Base-by-base conservation (phyloP, 2,888 invertebrate species). In the Melinopterus prodromus region DNA sequence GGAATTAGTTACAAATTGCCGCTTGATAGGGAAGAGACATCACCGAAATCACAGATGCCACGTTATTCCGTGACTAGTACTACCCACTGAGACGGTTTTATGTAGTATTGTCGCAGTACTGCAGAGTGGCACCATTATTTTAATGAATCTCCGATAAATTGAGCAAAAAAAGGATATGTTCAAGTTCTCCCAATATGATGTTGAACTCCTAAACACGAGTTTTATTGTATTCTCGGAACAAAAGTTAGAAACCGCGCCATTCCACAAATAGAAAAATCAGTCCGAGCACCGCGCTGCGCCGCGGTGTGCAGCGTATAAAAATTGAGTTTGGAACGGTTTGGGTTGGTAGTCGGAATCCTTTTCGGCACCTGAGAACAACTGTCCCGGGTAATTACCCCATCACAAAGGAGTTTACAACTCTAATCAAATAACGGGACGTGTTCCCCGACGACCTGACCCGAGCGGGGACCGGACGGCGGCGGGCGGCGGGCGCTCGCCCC, bases 381-480 rank as follows among this genome's bases (percentile, higher is more conserved):
- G 83, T 80, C 80, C 81, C 79, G 69, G 78, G 81, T 82, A 82
- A 83, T 83, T 83, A 83, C 80, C 83, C 80, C 81, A 81, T 83
- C 80, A 81, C 82, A 83, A 81, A 83, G 82, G 83, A 83, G 80
- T 82, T 83, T 81, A 81, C 82, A 81, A 80, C 79, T 75, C 80
- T 83, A 83, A 83, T 83, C 81, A 81, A 83, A 83, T 82, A 79
- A 82, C 74, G 26, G 74, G 12, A 53, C 53, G 53, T 53, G 53
- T 53, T 53, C 53, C 53, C 53, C 53, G 53, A 9, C 53, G 12
- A 53, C 53, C 53, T 53, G 53, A 53, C 53, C 53, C 53, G 53
- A 12, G 5, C 53, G 2, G 53, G 12, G 9, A 6, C 53, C 1
- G 53, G 53, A 2, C 2, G 12, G 12, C 5, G 53, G 53, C 53